A percentile compares a stretch with the other conserved stretches of the same genome.
Conservation (phyloP, 2,113 vertebrate genomes). For the Pteronura brasiliensis region DNA sequence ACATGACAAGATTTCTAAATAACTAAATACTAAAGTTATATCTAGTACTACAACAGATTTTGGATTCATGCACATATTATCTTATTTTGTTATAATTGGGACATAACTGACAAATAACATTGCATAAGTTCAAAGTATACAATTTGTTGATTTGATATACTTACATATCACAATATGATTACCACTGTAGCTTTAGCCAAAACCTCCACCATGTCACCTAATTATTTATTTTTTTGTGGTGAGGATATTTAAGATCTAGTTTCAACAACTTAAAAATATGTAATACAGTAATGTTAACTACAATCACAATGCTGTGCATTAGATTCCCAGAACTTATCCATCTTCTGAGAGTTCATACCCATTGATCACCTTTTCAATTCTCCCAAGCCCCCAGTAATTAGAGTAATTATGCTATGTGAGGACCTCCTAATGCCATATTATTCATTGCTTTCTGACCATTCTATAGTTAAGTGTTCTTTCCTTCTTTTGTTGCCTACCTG, state of each 20-base stretch:
- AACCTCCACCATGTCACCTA: not conserved
- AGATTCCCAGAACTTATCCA: not conserved
- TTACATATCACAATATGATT: not conserved
- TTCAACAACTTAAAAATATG: not conserved
- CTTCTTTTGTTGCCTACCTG: not conserved
- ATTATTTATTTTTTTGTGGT: not conserved
- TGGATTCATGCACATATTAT: not conserved
- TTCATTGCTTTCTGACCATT: not conserved
- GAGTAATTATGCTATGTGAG: not conserved
- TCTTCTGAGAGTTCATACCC: not conserved
- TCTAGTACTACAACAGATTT: not conserved
- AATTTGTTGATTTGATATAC: not conserved
- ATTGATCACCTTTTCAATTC: not conserved
- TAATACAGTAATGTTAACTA: not conserved
- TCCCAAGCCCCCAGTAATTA: not conserved
- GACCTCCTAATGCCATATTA: not conserved
- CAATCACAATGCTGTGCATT: not conserved
- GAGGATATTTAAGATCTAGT: not conserved
- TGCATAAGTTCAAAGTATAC: not conserved
- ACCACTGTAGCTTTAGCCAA: not conserved
- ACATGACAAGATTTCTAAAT: not conserved
- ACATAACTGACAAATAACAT: not conserved
- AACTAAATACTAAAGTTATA: not conserved
- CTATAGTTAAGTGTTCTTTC: not conserved
- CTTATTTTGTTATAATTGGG: not conserved